Conservation (phyloP, 1,140 invertebrate genomes). For the Brachionus asplanchnoidis region DNA sequence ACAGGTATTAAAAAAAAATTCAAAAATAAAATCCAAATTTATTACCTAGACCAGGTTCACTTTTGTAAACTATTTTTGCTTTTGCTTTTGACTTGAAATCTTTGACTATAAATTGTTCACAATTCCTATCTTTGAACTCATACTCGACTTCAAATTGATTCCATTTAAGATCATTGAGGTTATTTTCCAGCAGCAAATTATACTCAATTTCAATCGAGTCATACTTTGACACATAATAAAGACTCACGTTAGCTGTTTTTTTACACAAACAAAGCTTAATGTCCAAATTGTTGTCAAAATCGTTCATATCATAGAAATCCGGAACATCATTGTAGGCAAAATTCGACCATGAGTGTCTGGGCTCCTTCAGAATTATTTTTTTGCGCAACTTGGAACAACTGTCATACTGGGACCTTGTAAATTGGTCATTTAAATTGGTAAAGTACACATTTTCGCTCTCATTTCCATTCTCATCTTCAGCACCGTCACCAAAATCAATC, state of each 20-base stretch:
- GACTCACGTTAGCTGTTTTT: background rate
- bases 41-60: background rate
- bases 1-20: too few species aligned
- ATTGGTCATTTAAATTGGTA: background rate
- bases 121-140: conserved; percentile 17
- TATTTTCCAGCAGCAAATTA: background rate
- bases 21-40: background rate
- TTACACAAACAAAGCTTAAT: conserved; percentile 17
- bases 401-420: background rate
- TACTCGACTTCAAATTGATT: conserved; percentile 25
- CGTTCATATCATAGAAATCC: background rate
- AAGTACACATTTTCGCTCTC: conserved; percentile 21
- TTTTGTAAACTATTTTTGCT: background rate
- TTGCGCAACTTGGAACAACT: background rate
- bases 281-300: conserved; percentile 1
- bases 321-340: background rate
- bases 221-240: conserved; percentile 34
- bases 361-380: conserved; percentile 30
- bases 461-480: background rate
- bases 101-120: background rate
- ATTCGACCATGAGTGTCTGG: background rate
- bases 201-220: conserved; percentile 39
- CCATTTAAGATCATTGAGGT: background rate
- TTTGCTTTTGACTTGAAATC: conserved; percentile 9
- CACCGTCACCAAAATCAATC: background rate